Conservation (phyloP, 2,888 invertebrate species). For the Gastrophysa polygoni region DNA sequence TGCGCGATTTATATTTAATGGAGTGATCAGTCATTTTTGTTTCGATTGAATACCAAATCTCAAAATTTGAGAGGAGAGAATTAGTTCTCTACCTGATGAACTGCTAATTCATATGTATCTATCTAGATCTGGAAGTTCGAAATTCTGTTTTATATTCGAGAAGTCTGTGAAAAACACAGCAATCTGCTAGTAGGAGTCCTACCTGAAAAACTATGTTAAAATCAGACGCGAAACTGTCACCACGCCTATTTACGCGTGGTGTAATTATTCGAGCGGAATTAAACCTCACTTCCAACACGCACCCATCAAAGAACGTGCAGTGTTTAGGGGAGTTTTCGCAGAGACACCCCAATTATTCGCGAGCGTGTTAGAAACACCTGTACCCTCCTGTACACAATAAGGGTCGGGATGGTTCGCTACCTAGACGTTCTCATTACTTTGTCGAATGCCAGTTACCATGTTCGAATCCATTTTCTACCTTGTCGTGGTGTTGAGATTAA, state of each 20-base stretch:
- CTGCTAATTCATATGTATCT: too few species aligned
- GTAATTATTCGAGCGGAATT: slow-evolving; percentile 26
- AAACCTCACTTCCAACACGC: slow-evolving; percentile 22
- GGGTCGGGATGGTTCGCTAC: neutral
- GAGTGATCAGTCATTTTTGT: too few species aligned
- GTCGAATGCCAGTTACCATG: neutral
- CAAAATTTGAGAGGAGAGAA: too few species aligned
- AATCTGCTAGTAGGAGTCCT: too few species aligned
- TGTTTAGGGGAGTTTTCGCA: slow-evolving; percentile 25
- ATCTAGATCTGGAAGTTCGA: too few species aligned
- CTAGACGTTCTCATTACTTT: slow-evolving; percentile 1
- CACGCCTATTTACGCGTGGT: slow-evolving; percentile 16
- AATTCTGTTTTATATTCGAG: too few species aligned
- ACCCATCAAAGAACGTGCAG: slow-evolving; percentile 24
- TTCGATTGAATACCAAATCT: too few species aligned
- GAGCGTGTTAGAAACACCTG: slow-evolving; percentile 11
- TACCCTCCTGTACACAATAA: slow-evolving; percentile 9
- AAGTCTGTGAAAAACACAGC: too few species aligned
- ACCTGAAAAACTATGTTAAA: too few species aligned
- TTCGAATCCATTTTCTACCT: neutral
- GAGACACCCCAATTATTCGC: slow-evolving; percentile 29
- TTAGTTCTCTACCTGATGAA: too few species aligned
- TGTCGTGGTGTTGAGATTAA: neutral
- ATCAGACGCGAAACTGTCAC: too few species aligned
- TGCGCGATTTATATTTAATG: too few species aligned